Conservation (phyloP, 2,888 invertebrate species). For the Ecliptopera silaceata region DNA sequence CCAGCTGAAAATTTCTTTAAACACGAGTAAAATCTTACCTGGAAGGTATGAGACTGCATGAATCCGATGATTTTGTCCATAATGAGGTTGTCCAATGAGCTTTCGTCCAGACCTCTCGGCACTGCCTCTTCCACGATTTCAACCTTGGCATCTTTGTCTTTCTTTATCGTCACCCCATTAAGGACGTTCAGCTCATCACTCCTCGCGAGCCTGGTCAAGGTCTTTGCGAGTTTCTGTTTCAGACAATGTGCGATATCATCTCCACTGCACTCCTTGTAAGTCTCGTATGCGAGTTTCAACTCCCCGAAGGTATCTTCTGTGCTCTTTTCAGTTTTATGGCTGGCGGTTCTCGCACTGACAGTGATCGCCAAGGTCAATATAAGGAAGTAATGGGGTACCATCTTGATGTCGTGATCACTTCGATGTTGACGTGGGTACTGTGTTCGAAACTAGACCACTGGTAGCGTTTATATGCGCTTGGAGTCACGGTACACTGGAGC, state of each 20-base stretch:
- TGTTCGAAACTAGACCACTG: constrained; percentile 70
- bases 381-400: constrained; percentile 84
- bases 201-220: constrained; percentile 88
- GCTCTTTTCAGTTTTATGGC: constrained; percentile 72
- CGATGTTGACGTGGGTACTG: constrained; percentile 71
- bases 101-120: constrained; percentile 88
- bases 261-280: constrained; percentile 91
- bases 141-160: constrained; percentile 80
- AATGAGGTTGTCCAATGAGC: constrained; percentile 89
- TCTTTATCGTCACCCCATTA: constrained; percentile 90
- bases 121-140: constrained; percentile 87
- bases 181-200: constrained; percentile 86
- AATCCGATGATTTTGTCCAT: constrained; percentile 88
- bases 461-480: constrained; percentile 78
- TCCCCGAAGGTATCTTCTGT: constrained; percentile 84
- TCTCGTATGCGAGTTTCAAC: constrained; percentile 88
- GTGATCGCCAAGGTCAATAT: constrained; percentile 80
- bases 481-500: constrained; percentile 76
- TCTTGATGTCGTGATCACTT: constrained; percentile 72
- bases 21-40: constrained; percentile 75
- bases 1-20: background rate
- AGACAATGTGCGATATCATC: constrained; percentile 88
- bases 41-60: constrained; percentile 90
- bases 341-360: constrained; percentile 79
- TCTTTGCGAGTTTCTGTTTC: constrained; percentile 90